A percentile compares a stretch with the other conserved stretches of the same genome.
Conservation (phyloP, 2,888 invertebrate genomes). For the Acleris literana region DNA sequence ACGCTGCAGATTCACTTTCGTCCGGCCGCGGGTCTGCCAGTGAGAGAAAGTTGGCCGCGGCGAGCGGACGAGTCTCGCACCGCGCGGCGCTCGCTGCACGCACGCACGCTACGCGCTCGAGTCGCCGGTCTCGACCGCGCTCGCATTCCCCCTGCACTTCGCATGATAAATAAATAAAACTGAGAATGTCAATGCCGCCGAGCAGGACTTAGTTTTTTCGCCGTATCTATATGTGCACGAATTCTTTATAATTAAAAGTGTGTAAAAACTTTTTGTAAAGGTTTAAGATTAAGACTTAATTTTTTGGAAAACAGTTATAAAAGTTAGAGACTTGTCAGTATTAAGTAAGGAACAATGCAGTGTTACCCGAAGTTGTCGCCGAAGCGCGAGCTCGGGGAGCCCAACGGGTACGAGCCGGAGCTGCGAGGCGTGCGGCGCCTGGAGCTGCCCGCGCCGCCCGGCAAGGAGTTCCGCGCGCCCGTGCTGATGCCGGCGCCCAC, state of each 20-base stretch:
- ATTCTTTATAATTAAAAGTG: constrained; percentile 47
- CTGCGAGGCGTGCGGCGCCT: constrained; percentile 65
- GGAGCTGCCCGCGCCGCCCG: constrained; percentile 77
- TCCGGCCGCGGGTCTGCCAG: constrained; percentile 78
- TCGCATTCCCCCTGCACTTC: constrained; percentile 44
- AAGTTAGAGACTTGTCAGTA: constrained; percentile 46
- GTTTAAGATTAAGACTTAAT: not conserved
- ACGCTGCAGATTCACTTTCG: constrained; percentile 83
- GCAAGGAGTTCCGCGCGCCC: constrained; percentile 78
- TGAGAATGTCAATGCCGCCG: constrained; percentile 54
- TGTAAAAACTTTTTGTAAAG: constrained; percentile 45
- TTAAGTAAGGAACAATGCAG: constrained; percentile 67
- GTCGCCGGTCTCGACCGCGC: constrained; percentile 50
- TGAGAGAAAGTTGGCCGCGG: constrained; percentile 83
- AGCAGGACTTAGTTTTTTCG: constrained; percentile 52
- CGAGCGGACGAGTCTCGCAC: constrained; percentile 81
- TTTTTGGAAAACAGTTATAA: not conserved
- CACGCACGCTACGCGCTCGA: constrained; percentile 61
- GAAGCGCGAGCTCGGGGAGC: constrained; percentile 70
- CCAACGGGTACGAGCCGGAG: constrained; percentile 64
- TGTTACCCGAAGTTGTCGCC: constrained; percentile 75
- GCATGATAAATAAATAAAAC: constrained; percentile 46
- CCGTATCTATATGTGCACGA: constrained; percentile 44
- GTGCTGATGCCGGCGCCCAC: constrained; percentile 67
- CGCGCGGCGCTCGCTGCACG: constrained; percentile 72